Percentiles rank a stretch among this genome's conserved stretches.
phyloP scores from a whole-genome alignment of 2,888 invertebrate species.

The Gnatocerus cornutus region DNA sequence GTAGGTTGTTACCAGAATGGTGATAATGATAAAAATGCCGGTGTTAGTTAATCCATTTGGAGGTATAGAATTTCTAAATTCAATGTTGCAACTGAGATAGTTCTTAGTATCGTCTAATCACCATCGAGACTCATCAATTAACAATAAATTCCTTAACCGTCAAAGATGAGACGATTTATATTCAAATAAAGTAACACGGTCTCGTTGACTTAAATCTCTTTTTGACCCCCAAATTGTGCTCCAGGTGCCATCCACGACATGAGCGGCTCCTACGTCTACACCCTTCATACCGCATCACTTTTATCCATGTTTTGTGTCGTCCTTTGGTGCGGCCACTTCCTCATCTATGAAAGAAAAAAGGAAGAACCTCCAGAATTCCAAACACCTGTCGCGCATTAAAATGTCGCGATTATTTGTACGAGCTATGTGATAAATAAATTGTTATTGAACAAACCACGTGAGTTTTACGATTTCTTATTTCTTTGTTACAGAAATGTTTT shows the following conservation, averaged over 20 bases:
- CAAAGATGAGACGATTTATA: too few relatives aligned
- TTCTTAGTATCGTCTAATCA: too few relatives aligned
- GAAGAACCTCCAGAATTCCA: slow-evolving; percentile 1
- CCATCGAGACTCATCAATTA: too few relatives aligned
- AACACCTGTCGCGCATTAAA: background rate
- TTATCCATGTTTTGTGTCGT: slow-evolving; percentile 59
- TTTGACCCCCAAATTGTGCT: background rate
- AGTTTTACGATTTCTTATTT: slow-evolving; percentile 16
- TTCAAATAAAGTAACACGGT: too few relatives aligned
- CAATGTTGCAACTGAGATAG: too few relatives aligned
- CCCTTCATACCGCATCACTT: slow-evolving; percentile 58
- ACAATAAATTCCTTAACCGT: too few relatives aligned
- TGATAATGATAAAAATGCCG: too few relatives aligned
- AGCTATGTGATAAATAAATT: slow-evolving; percentile 4
- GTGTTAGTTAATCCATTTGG: too few relatives aligned
- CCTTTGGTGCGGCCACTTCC: slow-evolving; percentile 56
- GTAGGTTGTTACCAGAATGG: too few relatives aligned
- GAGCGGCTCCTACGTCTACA: slow-evolving; percentile 57
- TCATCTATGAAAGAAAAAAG: slow-evolving; percentile 20
- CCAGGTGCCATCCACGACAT: slow-evolving; percentile 60
- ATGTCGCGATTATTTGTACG: too few relatives aligned
- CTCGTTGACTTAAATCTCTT: background rate
- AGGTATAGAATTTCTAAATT: too few relatives aligned
- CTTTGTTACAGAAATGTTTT: slow-evolving; percentile 2
- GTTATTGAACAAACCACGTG: slow-evolving; percentile 28